phyloP scores from a whole-genome alignment of 1,140 invertebrate genomes.

The Bombus consobrinus region DNA sequence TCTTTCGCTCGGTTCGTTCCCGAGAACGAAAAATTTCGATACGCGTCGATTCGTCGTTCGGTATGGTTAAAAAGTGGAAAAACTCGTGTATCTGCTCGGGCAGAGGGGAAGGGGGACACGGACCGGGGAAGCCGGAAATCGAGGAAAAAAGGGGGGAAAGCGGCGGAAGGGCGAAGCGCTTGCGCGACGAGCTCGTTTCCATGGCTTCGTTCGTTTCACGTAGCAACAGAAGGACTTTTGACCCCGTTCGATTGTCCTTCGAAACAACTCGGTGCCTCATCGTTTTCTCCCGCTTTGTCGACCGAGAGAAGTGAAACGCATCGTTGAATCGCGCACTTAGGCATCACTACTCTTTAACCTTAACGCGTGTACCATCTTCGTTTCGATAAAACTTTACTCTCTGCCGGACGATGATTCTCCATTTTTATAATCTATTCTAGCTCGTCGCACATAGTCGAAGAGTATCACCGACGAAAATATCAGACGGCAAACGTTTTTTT shows the following conservation, averaged over 20 bases:
- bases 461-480: too few species aligned
- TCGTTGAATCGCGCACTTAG: slow-evolving; percentile 30
- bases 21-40: background rate
- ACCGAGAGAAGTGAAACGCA: slow-evolving; percentile 59
- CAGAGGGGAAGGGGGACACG: slow-evolving; percentile 27
- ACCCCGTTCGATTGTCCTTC: slow-evolving; percentile 76
- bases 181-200: slow-evolving; percentile 69
- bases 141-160: slow-evolving; percentile 43
- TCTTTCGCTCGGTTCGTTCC: too few species aligned
- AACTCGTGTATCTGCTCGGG: slow-evolving; percentile 44
- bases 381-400: background rate
- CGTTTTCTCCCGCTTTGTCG: slow-evolving; percentile 45
- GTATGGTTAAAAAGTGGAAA: slow-evolving; percentile 47
- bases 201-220: slow-evolving; percentile 72
- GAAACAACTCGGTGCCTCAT: slow-evolving; percentile 59
- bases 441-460: too few species aligned
- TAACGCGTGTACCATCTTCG: background rate
- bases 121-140: slow-evolving; percentile 38
- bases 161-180: slow-evolving; percentile 63
- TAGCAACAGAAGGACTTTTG: slow-evolving; percentile 76
- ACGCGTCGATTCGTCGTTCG: background rate
- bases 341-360: background rate
- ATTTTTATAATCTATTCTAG: background rate
- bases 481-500: background rate
- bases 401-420: too few species aligned